A percentile compares a stretch with the other conserved stretches of the same genome.
Conservation (phyloP, 2,113 vertebrate genomes). For the Gobio gobio region DNA sequence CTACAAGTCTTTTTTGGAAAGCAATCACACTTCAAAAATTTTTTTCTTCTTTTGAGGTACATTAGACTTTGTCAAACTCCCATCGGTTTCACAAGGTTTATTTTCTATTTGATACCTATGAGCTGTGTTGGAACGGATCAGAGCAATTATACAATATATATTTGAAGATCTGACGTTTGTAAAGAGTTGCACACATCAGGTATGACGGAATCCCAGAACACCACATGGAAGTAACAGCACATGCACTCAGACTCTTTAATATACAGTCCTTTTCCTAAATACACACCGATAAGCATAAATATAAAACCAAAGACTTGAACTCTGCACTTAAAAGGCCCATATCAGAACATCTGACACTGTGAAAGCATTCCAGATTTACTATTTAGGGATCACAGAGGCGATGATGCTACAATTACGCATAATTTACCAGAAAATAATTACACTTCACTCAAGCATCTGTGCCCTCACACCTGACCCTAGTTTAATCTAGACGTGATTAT, state of each 20-base stretch:
- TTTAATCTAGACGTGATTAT: constrained; percentile 59
- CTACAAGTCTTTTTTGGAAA: neutral
- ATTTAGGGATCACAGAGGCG: constrained; percentile 69
- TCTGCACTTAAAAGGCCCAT: constrained; percentile 3
- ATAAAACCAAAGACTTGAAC: constrained; percentile 14
- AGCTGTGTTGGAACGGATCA: neutral
- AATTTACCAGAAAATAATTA: constrained; percentile 70
- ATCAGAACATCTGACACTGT: constrained; percentile 72
- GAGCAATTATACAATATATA: neutral
- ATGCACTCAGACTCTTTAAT: neutral
- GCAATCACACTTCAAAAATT: neutral
- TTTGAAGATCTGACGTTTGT: constrained; percentile 1
- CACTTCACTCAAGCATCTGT: constrained; percentile 68
- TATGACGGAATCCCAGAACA: neutral
- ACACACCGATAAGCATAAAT: constrained; percentile 23
- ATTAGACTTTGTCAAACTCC: neutral
- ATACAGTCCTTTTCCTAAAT: constrained; percentile 23
- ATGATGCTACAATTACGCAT: constrained; percentile 67
- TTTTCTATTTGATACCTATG: neutral
- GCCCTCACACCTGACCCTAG: constrained; percentile 67
- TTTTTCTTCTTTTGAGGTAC: neutral
- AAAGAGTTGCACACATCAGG: neutral
- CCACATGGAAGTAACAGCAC: neutral
- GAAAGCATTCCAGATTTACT: constrained; percentile 73
- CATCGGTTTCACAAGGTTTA: neutral